Base-by-base conservation (phyloP, 2,797 vertebrate species). In the Megalops cyprinoides region DNA sequence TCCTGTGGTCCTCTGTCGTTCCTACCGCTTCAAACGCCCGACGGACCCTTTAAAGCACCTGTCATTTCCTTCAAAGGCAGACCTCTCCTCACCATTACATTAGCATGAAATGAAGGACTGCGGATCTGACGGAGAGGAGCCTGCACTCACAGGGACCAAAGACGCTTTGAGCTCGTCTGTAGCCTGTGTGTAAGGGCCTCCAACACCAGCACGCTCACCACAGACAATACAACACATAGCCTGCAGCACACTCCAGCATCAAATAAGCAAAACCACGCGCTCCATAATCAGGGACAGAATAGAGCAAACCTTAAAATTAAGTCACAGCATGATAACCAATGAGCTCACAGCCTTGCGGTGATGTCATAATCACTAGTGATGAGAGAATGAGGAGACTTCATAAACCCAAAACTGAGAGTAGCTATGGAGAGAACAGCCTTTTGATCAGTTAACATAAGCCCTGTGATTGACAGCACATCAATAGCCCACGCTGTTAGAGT, bases 11-110 rank as follows among this genome's bases (percentile, higher is more conserved):
- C 87, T 92, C 91, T 92, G 91, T 93, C 91, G 92, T 92, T 93
- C 92, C 93, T 92, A 92, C 78, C 87, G 89, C 92, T 94, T 95
- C 93, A 94, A 94, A 95, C 89, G 83, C 83, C 80, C 88, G 86
- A 87, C 91, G 87, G 87, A 90, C 88, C 82, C 85, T 92, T 92
- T 90, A 87, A 89, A 92, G 88, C 82, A 88, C 88, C 92, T 90
- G 91, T 91, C 91, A 90, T 91, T 90, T 91, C 74, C 88, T 93
- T 94, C 92, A 92, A 93, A 93, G 7, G 23, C 39, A 90, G 87
- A 86, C 87, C 91, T 92, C 90, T 93, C 83, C 87, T 90, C 85
- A 90, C 88, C 88, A 84, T 83, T 81, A 87, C 87, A 92, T 93
- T 94, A 91, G 89, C 89, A 90, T 90, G 86, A 92, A 90, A 94